Conservation (phyloP, 2,888 invertebrate species). For the Hermaeophaga mercurialis region DNA sequence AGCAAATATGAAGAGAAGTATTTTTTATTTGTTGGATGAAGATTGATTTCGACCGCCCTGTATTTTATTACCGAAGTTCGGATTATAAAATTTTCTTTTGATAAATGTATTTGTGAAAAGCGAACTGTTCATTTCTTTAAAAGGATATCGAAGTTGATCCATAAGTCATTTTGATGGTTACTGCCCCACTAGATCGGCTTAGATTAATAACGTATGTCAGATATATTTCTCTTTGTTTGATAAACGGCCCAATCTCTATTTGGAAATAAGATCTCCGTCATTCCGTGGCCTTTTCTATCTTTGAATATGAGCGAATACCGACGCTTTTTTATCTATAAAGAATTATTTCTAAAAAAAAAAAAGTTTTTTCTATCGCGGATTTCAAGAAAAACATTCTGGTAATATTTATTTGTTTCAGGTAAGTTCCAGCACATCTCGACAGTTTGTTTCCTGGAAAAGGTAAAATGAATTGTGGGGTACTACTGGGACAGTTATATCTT, state of each 20-base stretch:
- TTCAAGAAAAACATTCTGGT: too few species aligned
- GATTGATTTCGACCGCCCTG: too few species aligned
- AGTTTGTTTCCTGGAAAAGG: too few species aligned
- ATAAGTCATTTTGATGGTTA: slow-evolving; percentile 23
- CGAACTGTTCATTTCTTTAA: slow-evolving; percentile 16
- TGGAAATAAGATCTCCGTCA: slow-evolving; percentile 7
- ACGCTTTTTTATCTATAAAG: too few species aligned
- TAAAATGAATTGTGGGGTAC: too few species aligned
- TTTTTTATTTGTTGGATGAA: too few species aligned
- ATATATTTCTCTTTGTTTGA: slow-evolving; percentile 15
- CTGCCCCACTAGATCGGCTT: slow-evolving; percentile 5
- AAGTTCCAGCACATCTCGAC: too few species aligned
- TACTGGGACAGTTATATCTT: too few species aligned
- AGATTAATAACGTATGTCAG: slow-evolving; percentile 19
- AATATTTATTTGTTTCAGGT: too few species aligned
- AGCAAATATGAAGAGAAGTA: too few species aligned
- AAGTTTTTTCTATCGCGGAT: too few species aligned
- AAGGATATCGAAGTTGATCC: slow-evolving; percentile 20
- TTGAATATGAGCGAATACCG: neutral
- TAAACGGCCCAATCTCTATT: slow-evolving; percentile 16
- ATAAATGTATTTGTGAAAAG: slow-evolving; percentile 1
- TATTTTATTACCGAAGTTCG: neutral
- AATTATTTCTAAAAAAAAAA: too few species aligned
- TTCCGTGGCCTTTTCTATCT: neutral
- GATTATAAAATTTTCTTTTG: slow-evolving; percentile 7